Evolutionary conservation across 2,888 invertebrate genomes (phyloP).

Genomic region (Drosophila siamana): DNA sequence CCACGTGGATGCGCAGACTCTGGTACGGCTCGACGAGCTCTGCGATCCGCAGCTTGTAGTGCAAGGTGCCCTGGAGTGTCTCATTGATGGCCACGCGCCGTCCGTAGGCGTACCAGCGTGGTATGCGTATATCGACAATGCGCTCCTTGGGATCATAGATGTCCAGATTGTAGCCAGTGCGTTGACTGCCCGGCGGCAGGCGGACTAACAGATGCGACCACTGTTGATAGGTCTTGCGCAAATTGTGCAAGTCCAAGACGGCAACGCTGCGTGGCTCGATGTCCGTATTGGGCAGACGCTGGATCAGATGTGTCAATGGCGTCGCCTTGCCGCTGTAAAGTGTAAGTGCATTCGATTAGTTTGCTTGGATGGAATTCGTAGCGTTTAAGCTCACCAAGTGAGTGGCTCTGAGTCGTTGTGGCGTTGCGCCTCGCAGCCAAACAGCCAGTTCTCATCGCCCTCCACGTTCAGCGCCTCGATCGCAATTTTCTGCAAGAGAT

Average conservation of each 20-base stretch:
- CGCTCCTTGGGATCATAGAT: constrained; percentile 87
- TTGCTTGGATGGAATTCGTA: no score
- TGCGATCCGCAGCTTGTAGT: constrained; percentile 88
- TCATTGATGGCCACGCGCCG: constrained; percentile 85
- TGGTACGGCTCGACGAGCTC: constrained; percentile 88
- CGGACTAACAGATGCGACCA: constrained; percentile 91
- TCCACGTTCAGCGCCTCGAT: constrained; percentile 90
- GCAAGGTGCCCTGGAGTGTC: constrained; percentile 87
- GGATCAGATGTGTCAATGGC: constrained; percentile 87
- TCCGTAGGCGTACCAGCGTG: constrained; percentile 84
- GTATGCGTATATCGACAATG: constrained; percentile 83
- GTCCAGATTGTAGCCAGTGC: constrained; percentile 88
- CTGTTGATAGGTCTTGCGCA: constrained; percentile 87
- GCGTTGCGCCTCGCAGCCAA: constrained; percentile 89
- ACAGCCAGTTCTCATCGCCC: constrained; percentile 90
- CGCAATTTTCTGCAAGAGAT: constrained; percentile 83
- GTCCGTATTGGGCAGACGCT: constrained; percentile 86
- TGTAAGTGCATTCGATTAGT: background rate
- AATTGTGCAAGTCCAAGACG: constrained; percentile 87
- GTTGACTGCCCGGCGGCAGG: constrained; percentile 86
- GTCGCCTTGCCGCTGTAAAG: constrained; percentile 85
- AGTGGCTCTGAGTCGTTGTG: constrained; percentile 28
- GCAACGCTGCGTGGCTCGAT: constrained; percentile 85
- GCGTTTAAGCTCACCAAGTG: constrained; percentile 43
- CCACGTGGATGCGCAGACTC: constrained; percentile 87